Evolutionary conservation across 2,797 vertebrate genomes (phyloP), one percentile per base, ranked within the genome.

Genomic region (Pantherophis vulpinus): DNA sequence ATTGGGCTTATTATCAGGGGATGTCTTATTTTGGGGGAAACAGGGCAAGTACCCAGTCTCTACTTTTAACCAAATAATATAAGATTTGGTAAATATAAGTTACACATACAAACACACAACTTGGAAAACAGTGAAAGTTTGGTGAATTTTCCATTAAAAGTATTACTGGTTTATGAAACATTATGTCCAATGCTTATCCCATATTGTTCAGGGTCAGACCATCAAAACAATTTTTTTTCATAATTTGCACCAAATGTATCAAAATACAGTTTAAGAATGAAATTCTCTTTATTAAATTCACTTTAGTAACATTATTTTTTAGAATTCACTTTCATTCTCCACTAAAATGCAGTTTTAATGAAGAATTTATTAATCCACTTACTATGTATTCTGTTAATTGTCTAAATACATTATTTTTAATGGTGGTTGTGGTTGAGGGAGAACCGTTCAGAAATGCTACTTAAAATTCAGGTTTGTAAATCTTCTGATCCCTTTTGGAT

Each of bases 141-240:
- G 51, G 92, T 86, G 93, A 94, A 94, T 96, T 96, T 97, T 97
- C 93, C 95, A 96, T 95, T 27, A 95, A 96, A 96, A 96, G 87
- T 92, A 94, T 95, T 89, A 37, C 29, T 10, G 4, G 63, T 27
- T 91, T 88, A 59, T 63, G 37, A 89, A 96, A 90, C 88, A 94
- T 92, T 97, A 96, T 94, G 86, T 90, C 92, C 87, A 92, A 95
- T 63, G 96, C 94, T 93, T 83, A 90, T 42, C 56, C 94, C 90
- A 95, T 94, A 94, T 94, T 97, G 93, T 93, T 88, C 94, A 32
- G 56, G 12, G 42, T 86, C 93, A 60, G 70, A 88, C 74, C 88
- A 93, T 96, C 89, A 90, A 58, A 87, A 59, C 66, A 95, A 95
- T 95, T 27, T 88, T 96, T 89, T 88, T 91, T 61, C 11, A 63